These are phyloP conservation scores for Peribatodes rhomboidaria DNA, from an alignment of 2,888 invertebrate genomes.

Conservation along the genomic window DNA sequence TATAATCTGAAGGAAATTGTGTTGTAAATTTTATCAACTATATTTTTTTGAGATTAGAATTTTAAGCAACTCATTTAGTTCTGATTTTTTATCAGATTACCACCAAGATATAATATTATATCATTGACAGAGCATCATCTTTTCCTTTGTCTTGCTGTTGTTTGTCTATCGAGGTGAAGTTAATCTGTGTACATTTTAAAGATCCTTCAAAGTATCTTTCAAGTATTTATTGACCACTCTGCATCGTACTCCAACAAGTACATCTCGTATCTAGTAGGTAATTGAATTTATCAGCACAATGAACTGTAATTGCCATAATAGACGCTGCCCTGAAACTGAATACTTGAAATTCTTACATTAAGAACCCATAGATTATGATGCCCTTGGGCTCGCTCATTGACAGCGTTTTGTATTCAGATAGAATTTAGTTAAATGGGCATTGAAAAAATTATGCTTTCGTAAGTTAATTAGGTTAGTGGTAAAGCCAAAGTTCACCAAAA, in stretches of 20 bases:
- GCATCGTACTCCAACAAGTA: not conserved
- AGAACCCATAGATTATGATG: constrained; percentile 23
- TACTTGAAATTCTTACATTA: constrained; percentile 36
- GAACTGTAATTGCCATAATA: constrained; percentile 42
- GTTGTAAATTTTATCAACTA: no score
- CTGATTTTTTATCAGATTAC: not conserved
- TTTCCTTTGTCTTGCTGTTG: no score
- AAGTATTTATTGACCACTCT: not conserved
- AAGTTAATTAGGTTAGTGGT: no score
- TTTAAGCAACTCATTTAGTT: not conserved
- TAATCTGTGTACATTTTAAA: no score
- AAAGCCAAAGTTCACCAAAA: no score
- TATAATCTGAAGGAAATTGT: no score
- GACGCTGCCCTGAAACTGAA: constrained; percentile 36
- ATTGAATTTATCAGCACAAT: constrained; percentile 47
- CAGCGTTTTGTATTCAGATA: no score
- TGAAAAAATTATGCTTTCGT: not conserved
- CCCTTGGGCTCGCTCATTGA: constrained; percentile 13
- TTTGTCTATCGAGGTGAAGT: no score
- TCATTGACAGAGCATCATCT: no score
- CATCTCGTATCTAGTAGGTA: constrained; percentile 25
- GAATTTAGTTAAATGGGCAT: not conserved
- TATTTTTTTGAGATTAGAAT: not conserved
- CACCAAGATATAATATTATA: no score
- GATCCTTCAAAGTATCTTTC: no score